Conservation (phyloP, 2,888 invertebrate species). For the Trachelus tabidus region DNA sequence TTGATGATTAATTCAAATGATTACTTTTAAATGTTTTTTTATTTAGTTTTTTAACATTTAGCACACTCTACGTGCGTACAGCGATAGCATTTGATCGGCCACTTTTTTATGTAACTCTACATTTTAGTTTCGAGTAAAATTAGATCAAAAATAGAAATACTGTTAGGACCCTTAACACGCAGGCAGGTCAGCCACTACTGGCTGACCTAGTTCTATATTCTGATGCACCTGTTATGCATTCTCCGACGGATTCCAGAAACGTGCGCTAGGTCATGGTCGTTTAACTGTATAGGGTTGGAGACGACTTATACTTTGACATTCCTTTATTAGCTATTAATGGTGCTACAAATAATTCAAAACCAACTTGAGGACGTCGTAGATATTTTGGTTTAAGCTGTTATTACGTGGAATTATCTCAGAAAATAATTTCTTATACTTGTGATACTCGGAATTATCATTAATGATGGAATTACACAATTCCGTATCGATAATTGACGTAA, state of each 20-base stretch:
- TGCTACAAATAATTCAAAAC: background rate
- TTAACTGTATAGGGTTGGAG: background rate
- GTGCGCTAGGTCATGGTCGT: background rate
- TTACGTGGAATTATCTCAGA: too few relatives aligned
- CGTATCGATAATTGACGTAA: background rate
- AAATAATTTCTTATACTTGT: background rate
- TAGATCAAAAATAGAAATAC: background rate
- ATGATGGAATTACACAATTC: too few relatives aligned
- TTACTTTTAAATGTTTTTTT: background rate
- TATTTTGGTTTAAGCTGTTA: background rate
- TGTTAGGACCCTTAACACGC: background rate
- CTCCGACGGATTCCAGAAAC: background rate
- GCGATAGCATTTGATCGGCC: background rate
- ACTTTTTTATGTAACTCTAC: background rate
- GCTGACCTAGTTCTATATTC: background rate
- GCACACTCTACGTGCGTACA: background rate
- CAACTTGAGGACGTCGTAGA: background rate
- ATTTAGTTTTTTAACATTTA: background rate
- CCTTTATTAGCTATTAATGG: background rate
- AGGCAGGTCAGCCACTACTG: background rate
- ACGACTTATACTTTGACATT: background rate
- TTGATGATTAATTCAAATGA: background rate
- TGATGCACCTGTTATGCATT: background rate
- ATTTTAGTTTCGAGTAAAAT: background rate
- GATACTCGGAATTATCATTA: too few relatives aligned